Conservation (phyloP, 2,797 vertebrate genomes). For the Anabacerthia variegaticeps region DNA sequence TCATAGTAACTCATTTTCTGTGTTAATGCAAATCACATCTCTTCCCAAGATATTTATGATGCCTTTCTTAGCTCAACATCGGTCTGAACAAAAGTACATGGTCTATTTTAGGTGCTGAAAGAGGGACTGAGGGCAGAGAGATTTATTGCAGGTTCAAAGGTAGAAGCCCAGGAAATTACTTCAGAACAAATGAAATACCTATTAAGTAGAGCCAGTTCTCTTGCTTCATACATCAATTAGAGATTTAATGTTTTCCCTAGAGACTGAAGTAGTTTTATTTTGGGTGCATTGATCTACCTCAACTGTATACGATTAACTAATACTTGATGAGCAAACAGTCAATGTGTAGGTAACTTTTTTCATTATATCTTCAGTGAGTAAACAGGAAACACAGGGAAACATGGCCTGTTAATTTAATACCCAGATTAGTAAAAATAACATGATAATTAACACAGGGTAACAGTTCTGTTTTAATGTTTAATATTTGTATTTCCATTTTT, state of each 20-base stretch:
- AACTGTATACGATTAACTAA: not conserved
- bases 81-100: not conserved
- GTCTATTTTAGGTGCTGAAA: not conserved
- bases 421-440: not conserved
- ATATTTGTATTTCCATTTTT: not conserved
- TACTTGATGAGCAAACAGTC: not conserved
- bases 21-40: not conserved
- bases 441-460: not conserved
- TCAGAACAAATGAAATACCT: not conserved
- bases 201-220: not conserved
- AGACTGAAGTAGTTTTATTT: not conserved
- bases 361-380: not conserved
- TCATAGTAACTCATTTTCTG: not conserved
- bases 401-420: not conserved
- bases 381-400: not conserved
- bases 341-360: not conserved
- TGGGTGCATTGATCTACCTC: not conserved
- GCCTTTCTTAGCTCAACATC: not conserved
- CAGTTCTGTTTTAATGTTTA: not conserved
- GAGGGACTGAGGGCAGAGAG: not conserved
- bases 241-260: not conserved
- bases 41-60: not conserved
- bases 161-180: slow-evolving; percentile 5
- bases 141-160: slow-evolving; percentile 19
- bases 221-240: slow-evolving; percentile 8